Evolutionary conservation across 2,113 vertebrate species (phyloP), one percentile per base, ranked within the genome.

Genomic region (Eulemur rufifrons): DNA sequence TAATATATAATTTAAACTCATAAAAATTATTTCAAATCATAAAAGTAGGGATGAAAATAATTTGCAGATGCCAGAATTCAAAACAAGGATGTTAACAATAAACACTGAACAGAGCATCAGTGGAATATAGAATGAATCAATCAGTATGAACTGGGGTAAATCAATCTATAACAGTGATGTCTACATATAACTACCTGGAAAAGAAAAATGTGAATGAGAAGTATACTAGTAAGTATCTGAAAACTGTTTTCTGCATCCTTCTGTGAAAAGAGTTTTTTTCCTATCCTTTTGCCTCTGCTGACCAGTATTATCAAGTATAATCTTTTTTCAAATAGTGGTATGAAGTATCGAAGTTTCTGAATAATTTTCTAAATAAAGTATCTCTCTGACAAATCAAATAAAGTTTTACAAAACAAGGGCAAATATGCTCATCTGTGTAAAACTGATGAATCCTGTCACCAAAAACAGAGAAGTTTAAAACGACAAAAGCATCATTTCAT

Each of bases 1-100:
- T 78, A 90, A 66, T 61, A 7, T 32, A 74, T 34, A 94, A 81
- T 69, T 1, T 32, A 89, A 92, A 95, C 4, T 86, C 37, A 50
- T 47, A 86, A 76, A 80, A 83, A 47, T 25, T 68, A n/a, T 34
- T 92, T 85, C 88, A 74, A 27, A 3, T 92, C 63, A 94, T 74
- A 63, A 68, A 91, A 37, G 13, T 15, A 81, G 21, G 86, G 29
- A 74, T 61, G 14, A 85, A 94, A 91, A 73, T 61, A 93, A 88
- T 86, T 85, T 14, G 56, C 21, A 93, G 76, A 93, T 59, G 34
- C 20, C 86, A 93, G 34, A 96, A 90, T 83, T 86, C 74, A 78
- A 68, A 94, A 63, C 68, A 81, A 87, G 64, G 61, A 89, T 56
- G 4, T 23, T n/a, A 66, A 93, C 47, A 77, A 12, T 66, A 81